Evolutionary conservation across 2,797 vertebrate genomes (phyloP), one percentile per base, ranked within the genome.

Genomic region (Orestias chungarensis): DNA sequence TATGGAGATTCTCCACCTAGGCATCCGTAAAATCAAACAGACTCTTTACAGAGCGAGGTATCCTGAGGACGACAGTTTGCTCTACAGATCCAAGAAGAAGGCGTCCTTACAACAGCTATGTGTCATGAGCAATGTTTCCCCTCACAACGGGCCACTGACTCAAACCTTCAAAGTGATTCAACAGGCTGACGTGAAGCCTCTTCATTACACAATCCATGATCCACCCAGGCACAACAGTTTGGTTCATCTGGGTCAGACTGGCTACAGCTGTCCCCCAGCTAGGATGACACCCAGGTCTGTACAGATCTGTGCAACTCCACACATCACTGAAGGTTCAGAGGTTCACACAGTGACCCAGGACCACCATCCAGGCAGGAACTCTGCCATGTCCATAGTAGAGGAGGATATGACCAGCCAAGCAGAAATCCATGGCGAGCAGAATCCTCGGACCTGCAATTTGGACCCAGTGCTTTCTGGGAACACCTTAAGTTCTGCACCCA

Each of bases 1-100:
- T 74, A 82, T 98, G 59, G 97, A 98, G 92, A 97, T 98, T 86
- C 95, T 95, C 85, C 96, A 97, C 82, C 86, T 98, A 77, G 97
- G 96, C 38, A 64, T 96, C 54, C 95, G 88, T 83, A 97, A 96
- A 87, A 96, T 98, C 85, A 95, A 90, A 84, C 95, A 93, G 80
- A 94, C 89, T 18, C 89, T 99, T 66, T 93, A 87, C 11, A 90
- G 93, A 20, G 91, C 85, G 64, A 81, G 80, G 43, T 82, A 82
- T 12, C 70, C 62, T 0, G 93, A 95, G 17, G 89, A 93, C 0
- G 90, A 94, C 78, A 91, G 91, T 74, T 81, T 92, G 71, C 81
- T 92, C 76, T 95, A 87, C 82, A 94, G 88, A 82, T 86, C 92
- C 62, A 95, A 93, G 85, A 95, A 93, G 79, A 94, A 92, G 75